Conservation (phyloP, 1,140 invertebrate species). For the Medauroidea extradentata region DNA sequence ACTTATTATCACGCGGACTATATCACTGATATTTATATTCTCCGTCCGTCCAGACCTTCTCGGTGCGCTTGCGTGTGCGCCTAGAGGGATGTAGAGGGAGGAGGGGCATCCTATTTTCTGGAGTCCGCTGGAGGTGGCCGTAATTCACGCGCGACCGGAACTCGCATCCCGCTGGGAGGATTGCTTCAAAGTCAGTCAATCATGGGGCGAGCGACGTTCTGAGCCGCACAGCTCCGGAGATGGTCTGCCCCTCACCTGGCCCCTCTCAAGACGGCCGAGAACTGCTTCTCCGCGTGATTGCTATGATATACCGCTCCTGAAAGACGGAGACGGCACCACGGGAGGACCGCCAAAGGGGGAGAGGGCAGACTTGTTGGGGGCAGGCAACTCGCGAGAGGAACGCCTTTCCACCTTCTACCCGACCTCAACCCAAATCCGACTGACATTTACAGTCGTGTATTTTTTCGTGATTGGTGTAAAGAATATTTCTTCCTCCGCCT, state of each 20-base stretch:
- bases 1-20: constrained; percentile 9
- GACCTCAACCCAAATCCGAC: constrained; percentile 17
- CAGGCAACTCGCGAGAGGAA: too few species aligned
- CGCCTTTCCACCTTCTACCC: background rate
- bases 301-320: constrained; percentile 11
- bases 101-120: constrained; percentile 9
- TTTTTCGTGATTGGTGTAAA: constrained; percentile 15
- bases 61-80: background rate
- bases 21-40: background rate
- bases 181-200: constrained; percentile 7
- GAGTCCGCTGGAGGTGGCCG: constrained; percentile 11
- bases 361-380: too few species aligned
- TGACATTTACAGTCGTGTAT: constrained; percentile 16
- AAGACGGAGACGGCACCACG: background rate
- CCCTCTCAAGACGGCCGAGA: too few species aligned
- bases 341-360: too few species aligned
- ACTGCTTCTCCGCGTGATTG: constrained; percentile 8
- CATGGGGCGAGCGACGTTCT: background rate
- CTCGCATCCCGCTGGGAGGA: background rate
- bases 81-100: background rate
- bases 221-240: too few species aligned
- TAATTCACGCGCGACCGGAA: constrained; percentile 10
- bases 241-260: too few species aligned
- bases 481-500: constrained; percentile 1
- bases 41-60: background rate